These are phyloP conservation scores for Dinoponera quadriceps DNA, from an alignment of 1,140 invertebrate species.

Conservation along the genomic window DNA sequence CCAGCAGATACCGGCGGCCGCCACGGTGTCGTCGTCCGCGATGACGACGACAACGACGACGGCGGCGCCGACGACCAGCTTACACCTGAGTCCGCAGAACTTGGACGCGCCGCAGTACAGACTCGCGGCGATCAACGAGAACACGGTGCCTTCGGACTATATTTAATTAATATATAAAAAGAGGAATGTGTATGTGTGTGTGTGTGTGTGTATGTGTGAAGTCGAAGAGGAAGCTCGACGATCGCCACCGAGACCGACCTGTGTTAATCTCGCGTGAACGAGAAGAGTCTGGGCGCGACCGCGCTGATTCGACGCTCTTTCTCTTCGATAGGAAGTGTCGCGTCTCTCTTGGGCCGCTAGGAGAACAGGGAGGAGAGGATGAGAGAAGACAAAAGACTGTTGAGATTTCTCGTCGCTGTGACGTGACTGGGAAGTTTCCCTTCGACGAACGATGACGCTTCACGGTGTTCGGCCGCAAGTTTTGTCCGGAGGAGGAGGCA, in stretches of 20 bases:
- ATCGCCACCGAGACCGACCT: not conserved
- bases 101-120: constrained; percentile 83
- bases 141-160: constrained; percentile 88
- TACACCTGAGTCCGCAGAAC: constrained; percentile 79
- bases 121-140: constrained; percentile 89
- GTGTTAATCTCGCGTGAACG: not conserved
- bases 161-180: constrained; percentile 76
- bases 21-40: constrained; percentile 52
- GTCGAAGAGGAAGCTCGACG: not conserved
- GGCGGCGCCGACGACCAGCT: constrained; percentile 57
- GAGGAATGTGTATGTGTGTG: no score
- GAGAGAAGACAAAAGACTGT: constrained; percentile 29
- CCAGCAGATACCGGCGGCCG: constrained; percentile 74
- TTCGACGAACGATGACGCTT: constrained; percentile 5
- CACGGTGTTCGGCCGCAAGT: constrained; percentile 36
- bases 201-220: no score
- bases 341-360: not conserved
- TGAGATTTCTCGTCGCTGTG: constrained; percentile 24
- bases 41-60: constrained; percentile 10
- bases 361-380: not conserved
- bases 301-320: constrained; percentile 28
- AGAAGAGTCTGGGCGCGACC: not conserved
- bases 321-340: not conserved
- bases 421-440: constrained; percentile 45
- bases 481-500: constrained; percentile 31